These are phyloP conservation scores for Plemyria rubiginata DNA, from an alignment of 2,888 invertebrate genomes.

Conservation along the genomic window DNA sequence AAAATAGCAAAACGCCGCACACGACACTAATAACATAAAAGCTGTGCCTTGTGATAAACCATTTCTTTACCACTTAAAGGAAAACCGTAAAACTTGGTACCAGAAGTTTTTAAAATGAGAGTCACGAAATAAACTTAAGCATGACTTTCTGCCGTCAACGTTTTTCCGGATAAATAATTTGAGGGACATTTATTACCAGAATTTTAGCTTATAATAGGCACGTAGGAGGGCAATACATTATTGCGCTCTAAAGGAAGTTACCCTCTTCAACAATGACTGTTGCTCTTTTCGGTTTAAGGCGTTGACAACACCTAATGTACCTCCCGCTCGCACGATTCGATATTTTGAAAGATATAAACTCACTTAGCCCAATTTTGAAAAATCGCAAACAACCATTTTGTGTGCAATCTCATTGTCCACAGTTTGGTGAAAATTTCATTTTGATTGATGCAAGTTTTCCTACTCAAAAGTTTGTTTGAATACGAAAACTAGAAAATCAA, in stretches of 20 bases:
- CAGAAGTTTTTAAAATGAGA: constrained; percentile 49
- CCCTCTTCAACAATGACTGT: constrained; percentile 24
- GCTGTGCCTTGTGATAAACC: constrained; percentile 44
- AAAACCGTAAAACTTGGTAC: constrained; percentile 37
- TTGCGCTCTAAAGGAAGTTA: constrained; percentile 21
- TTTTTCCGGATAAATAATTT: constrained; percentile 33
- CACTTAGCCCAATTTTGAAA: too few species aligned
- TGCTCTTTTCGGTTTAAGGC: constrained; percentile 12
- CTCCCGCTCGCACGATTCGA: too few species aligned
- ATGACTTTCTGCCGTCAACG: constrained; percentile 38
- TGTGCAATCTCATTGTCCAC: too few species aligned
- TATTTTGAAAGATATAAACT: too few species aligned
- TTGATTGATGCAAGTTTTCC: too few species aligned
- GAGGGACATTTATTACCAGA: constrained; percentile 31
- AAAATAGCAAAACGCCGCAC: constrained; percentile 52
- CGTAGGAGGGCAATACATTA: constrained; percentile 36
- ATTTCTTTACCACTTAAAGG: constrained; percentile 43
- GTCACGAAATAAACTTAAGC: constrained; percentile 51
- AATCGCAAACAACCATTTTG: too few species aligned
- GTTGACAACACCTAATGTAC: too few species aligned
- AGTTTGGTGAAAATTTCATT: too few species aligned
- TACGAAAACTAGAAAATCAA: too few species aligned
- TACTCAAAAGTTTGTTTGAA: too few species aligned
- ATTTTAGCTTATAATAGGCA: constrained; percentile 34
- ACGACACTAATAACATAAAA: constrained; percentile 48